Conservation (phyloP, 2,888 invertebrate genomes). For the Sturmia bella region DNA sequence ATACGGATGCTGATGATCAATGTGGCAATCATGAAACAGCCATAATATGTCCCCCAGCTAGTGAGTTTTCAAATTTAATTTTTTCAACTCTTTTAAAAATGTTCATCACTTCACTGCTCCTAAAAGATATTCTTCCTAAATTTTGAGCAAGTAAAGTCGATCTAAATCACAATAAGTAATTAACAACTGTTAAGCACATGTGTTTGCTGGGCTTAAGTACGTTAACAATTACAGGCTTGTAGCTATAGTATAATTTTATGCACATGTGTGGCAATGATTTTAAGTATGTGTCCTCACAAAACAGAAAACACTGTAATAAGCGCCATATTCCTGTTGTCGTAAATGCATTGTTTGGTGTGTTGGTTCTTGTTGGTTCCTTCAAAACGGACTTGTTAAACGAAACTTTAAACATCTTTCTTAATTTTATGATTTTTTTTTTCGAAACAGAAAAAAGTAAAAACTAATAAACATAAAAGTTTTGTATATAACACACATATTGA, state of each 20-base stretch:
- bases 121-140: too few relatives aligned
- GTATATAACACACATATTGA: background rate
- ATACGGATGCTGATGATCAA: too few relatives aligned
- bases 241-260: constrained; percentile 18
- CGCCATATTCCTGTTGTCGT: constrained; percentile 29
- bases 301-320: constrained; percentile 26
- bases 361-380: constrained; percentile 21
- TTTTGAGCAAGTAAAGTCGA: too few relatives aligned
- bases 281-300: background rate
- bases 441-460: constrained; percentile 9
- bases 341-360: constrained; percentile 11
- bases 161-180: too few relatives aligned
- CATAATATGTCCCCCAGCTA: too few relatives aligned
- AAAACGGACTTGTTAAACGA: constrained; percentile 37
- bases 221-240: background rate
- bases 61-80: too few relatives aligned
- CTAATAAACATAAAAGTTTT: background rate
- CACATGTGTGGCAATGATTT: constrained; percentile 1
- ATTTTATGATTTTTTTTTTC: constrained; percentile 42
- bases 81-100: too few relatives aligned
- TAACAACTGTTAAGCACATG: background rate
- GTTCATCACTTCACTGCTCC: too few relatives aligned
- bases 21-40: too few relatives aligned
- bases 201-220: constrained; percentile 16
- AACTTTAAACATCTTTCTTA: constrained; percentile 61